phyloP scores from a whole-genome alignment of 2,888 invertebrate species.

The Stenotaenia linearis region DNA sequence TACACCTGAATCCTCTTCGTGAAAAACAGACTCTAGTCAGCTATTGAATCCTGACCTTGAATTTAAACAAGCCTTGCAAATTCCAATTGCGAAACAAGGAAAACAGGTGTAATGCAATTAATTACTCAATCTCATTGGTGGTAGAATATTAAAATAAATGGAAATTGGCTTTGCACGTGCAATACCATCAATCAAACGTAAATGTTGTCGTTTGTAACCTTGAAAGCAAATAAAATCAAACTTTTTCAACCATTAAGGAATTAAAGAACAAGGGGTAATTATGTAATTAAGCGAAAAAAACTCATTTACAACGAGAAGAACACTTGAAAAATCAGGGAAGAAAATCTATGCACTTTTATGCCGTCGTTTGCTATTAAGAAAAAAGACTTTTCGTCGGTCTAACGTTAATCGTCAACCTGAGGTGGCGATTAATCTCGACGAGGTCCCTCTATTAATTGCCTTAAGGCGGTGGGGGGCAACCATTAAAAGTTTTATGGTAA shows the following conservation, averaged over 20 bases:
- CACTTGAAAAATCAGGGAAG: background rate
- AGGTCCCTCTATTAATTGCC: background rate
- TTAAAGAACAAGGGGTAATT: background rate
- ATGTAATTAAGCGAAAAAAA: no score
- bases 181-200: background rate
- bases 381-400: background rate
- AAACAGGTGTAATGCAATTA: background rate
- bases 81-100: background rate
- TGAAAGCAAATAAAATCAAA: background rate
- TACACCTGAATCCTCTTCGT: background rate
- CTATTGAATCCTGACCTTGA: background rate
- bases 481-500: background rate
- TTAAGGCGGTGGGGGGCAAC: background rate
- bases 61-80: background rate
- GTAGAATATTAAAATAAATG: background rate
- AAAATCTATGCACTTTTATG: background rate
- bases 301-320: background rate
- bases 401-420: background rate
- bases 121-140: background rate
- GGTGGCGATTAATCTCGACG: background rate
- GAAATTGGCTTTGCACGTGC: background rate
- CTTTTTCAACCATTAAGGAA: background rate
- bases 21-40: background rate
- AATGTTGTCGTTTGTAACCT: background rate
- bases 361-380: background rate